These are phyloP conservation scores for Tragopan temminckii DNA, from an alignment of 2,797 vertebrate genomes.

Conservation along the genomic window DNA sequence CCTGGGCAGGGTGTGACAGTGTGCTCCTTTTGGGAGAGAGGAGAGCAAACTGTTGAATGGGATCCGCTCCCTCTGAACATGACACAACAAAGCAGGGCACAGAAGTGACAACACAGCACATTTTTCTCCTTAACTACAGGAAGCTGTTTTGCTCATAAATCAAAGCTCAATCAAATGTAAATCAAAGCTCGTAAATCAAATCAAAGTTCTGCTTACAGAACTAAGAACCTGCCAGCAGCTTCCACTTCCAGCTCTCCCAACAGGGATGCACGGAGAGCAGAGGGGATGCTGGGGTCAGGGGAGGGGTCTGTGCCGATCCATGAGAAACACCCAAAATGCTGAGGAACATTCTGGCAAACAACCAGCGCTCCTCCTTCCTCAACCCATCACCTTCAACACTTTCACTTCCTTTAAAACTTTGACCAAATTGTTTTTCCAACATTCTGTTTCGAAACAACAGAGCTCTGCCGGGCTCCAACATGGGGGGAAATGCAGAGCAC, in stretches of 20 bases:
- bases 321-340: background rate
- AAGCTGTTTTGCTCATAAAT: background rate
- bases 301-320: background rate
- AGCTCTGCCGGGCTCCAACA: fast-evolving
- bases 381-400: background rate
- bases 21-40: background rate
- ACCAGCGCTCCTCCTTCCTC: background rate
- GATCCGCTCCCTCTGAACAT: too few species aligned
- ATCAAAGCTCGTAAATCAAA: too few species aligned
- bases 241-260: background rate
- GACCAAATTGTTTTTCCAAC: fast-evolving
- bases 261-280: background rate
- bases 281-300: background rate
- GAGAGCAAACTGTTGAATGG: background rate
- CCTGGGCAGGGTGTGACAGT: background rate
- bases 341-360: background rate
- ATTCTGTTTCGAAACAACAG: background rate
- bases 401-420: background rate
- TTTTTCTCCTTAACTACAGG: background rate
- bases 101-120: fast-evolving
- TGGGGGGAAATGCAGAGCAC: fast-evolving
- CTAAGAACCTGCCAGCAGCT: fast-evolving
- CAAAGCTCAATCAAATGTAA: background rate
- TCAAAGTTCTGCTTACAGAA: too few species aligned
- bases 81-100: too few species aligned